phyloP scores from a whole-genome alignment of 2,797 vertebrate genomes.

The Anguilla marmorata region DNA sequence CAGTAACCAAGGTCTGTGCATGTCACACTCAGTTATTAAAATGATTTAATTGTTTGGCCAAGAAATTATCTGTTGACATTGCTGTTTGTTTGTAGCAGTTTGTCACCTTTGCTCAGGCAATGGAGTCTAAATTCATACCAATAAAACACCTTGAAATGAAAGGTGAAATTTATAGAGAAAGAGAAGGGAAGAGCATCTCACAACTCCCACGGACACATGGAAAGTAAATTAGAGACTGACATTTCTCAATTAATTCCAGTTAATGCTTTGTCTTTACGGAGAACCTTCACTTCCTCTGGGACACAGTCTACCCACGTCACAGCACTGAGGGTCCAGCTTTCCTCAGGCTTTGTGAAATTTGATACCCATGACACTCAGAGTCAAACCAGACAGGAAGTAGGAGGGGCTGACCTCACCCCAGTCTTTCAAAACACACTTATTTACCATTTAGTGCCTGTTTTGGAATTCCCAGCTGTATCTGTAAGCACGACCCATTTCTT shows the following conservation, averaged over 20 bases:
- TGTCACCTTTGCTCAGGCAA: background rate
- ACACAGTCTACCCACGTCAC: background rate
- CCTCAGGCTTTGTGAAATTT: background rate
- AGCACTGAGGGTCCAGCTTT: background rate
- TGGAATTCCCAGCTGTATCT: background rate
- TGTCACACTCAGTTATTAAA: background rate
- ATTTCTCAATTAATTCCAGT: background rate
- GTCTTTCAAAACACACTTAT: background rate
- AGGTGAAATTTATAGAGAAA: background rate
- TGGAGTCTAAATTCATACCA: background rate
- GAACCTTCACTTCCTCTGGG: background rate
- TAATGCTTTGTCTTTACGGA: background rate
- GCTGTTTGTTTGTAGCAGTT: background rate
- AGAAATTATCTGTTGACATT: background rate
- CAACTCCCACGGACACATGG: background rate
- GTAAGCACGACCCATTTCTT: background rate
- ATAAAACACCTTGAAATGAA: background rate
- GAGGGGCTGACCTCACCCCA: background rate
- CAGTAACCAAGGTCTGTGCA: background rate
- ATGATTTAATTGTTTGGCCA: background rate
- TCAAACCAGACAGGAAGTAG: background rate
- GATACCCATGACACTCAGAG: background rate
- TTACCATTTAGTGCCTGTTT: background rate
- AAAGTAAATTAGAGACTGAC: background rate
- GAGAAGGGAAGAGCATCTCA: background rate